Conservation (phyloP, 2,888 invertebrate species). For the Hedya salicella region DNA sequence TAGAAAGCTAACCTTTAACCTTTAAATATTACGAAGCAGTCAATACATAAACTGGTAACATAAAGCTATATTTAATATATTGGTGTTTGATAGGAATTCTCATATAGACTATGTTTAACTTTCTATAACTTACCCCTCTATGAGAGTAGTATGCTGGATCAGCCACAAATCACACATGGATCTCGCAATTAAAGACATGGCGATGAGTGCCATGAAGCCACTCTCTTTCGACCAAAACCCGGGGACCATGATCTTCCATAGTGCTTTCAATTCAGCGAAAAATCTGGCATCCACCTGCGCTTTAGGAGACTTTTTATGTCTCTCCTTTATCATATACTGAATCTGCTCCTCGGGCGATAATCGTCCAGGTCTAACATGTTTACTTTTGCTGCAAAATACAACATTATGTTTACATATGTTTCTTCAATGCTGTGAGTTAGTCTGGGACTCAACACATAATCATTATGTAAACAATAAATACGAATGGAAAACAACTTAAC, state of each 20-base stretch:
- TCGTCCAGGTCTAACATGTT: conserved; percentile 56
- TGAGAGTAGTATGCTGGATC: conserved; percentile 96
- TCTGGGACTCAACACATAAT: neutral
- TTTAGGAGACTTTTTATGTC: conserved; percentile 85
- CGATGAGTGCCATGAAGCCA: conserved; percentile 90
- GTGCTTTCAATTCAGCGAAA: conserved; percentile 87
- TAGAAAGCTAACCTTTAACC: no score
- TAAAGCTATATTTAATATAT: no score
- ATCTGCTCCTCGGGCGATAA: conserved; percentile 88
- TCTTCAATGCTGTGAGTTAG: neutral
- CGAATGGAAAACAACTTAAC: conserved; percentile 35
- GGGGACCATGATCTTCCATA: conserved; percentile 92
- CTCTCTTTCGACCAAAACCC: conserved; percentile 91
- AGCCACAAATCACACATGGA: conserved; percentile 99
- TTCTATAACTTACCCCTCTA: conserved; percentile 90
- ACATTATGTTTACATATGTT: neutral
- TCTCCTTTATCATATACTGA: conserved; percentile 92
- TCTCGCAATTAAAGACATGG: conserved; percentile 92
- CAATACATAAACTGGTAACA: no score
- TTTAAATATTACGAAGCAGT: no score
- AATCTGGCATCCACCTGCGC: conserved; percentile 92
- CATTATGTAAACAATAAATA: conserved; percentile 24
- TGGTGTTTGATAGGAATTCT: neutral
- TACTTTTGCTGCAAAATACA: conserved; percentile 50
- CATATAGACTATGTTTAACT: neutral